Evolutionary conservation across 2,797 vertebrate genomes (phyloP).

Genomic region (Pteropus rufus): DNA sequence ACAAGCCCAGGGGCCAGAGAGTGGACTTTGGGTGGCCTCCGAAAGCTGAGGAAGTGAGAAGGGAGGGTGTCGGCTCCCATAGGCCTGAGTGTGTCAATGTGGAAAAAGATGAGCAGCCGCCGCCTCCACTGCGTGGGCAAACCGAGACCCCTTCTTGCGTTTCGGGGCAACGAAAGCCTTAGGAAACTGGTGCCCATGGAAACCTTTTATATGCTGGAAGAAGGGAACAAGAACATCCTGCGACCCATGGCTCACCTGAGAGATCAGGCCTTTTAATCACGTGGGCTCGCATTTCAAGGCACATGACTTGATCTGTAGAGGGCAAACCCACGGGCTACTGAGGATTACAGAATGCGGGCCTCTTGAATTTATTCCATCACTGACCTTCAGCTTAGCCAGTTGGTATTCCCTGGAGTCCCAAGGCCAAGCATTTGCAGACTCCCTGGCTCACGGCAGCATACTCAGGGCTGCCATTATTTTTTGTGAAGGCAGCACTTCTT

Average conservation of each 20-base stretch:
- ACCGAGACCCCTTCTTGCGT: background rate
- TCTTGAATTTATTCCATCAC: background rate
- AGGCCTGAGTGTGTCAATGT: background rate
- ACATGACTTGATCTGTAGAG: background rate
- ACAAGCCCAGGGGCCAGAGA: background rate
- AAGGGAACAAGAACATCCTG: background rate
- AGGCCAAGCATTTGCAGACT: background rate
- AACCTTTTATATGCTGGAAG: background rate
- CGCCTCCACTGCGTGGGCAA: background rate
- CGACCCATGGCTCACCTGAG: background rate
- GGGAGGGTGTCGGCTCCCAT: fast-evolving
- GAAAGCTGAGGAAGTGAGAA: background rate
- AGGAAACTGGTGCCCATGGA: background rate
- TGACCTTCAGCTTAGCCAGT: background rate
- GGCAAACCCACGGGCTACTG: background rate
- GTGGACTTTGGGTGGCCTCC: background rate
- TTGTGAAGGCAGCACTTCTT: background rate
- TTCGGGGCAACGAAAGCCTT: background rate
- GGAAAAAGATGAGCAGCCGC: background rate
- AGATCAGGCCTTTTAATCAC: background rate
- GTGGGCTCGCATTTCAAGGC: background rate
- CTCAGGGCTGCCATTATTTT: background rate
- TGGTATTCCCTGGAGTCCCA: background rate
- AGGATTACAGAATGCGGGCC: background rate
- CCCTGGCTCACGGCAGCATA: fast-evolving